Percentiles rank a stretch among this genome's conserved stretches.
These are phyloP conservation scores for Pelmatolapia mariae DNA, from an alignment of 2,113 vertebrate genomes.

Conservation along the genomic window DNA sequence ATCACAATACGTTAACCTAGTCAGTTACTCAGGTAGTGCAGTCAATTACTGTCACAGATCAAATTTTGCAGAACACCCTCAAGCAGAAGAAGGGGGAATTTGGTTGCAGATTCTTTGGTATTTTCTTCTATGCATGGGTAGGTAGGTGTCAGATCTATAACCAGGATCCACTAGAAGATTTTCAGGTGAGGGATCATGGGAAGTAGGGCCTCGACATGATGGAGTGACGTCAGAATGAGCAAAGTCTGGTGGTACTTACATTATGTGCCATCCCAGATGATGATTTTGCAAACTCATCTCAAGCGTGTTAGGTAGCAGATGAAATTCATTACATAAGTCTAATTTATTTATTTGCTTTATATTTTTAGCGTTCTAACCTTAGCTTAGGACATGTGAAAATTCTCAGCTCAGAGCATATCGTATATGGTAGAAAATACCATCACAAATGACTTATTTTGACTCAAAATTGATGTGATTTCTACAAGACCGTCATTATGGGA, in stretches of 20 bases:
- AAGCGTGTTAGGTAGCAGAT: not conserved
- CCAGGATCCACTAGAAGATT: not conserved
- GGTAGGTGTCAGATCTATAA: not conserved
- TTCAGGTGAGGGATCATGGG: not conserved
- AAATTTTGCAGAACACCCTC: not conserved
- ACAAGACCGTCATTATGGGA: not conserved
- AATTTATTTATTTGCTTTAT: not conserved
- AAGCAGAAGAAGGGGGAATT: not conserved
- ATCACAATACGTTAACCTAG: not conserved
- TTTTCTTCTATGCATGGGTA: not conserved
- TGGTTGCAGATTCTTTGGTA: not conserved
- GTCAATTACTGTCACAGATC: not conserved
- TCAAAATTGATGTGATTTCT: not conserved
- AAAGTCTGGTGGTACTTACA: not conserved
- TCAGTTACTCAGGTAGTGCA: not conserved
- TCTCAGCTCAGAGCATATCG: not conserved
- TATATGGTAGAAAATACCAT: not conserved
- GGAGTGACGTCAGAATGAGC: constrained; percentile 1
- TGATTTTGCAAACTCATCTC: not conserved
- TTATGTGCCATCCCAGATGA: not conserved
- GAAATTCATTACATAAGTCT: not conserved
- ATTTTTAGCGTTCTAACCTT: not conserved
- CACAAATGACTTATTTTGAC: not conserved
- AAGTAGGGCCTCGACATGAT: not conserved
- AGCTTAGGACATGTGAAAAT: not conserved